Conservation (phyloP, 1,140 invertebrate genomes). For the Lepidotrigona ventralis region DNA sequence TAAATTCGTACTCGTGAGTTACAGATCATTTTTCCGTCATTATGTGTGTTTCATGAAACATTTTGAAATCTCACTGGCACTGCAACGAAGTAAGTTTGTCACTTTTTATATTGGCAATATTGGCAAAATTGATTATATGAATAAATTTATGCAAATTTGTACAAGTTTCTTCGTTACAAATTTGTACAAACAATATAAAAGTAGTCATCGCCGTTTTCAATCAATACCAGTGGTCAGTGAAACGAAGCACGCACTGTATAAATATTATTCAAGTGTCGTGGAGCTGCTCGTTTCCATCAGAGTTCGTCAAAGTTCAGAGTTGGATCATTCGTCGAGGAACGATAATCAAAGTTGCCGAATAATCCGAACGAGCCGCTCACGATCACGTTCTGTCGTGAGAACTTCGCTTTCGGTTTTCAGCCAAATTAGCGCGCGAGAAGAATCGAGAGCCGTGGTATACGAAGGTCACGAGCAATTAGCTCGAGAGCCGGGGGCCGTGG, state of each 20-base stretch:
- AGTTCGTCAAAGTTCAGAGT: too few relatives aligned
- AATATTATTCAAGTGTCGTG: neutral
- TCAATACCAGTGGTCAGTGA: neutral
- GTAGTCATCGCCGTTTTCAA: neutral
- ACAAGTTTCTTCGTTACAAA: too few relatives aligned
- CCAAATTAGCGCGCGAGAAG: conserved; percentile 3
- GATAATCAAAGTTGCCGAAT: neutral
- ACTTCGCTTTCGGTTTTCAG: conserved; percentile 14
- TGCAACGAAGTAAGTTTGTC: neutral
- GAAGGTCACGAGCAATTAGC: conserved; percentile 31
- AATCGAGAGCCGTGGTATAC: neutral
- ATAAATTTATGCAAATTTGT: too few relatives aligned
- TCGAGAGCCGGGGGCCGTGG: neutral
- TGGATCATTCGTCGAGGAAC: neutral
- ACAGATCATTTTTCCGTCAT: too few relatives aligned
- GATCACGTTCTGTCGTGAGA: too few relatives aligned
- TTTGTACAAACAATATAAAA: neutral
- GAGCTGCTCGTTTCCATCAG: too few relatives aligned
- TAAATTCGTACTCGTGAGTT: neutral
- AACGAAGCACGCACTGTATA: neutral
- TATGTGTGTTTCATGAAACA: neutral
- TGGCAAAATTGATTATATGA: too few relatives aligned
- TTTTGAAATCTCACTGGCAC: neutral
- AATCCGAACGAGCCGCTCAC: neutral
- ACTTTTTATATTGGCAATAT: neutral